Evolutionary conservation across 2,113 vertebrate genomes (phyloP), one percentile per base, ranked within the genome.

Genomic region (Zosterops lateralis): DNA sequence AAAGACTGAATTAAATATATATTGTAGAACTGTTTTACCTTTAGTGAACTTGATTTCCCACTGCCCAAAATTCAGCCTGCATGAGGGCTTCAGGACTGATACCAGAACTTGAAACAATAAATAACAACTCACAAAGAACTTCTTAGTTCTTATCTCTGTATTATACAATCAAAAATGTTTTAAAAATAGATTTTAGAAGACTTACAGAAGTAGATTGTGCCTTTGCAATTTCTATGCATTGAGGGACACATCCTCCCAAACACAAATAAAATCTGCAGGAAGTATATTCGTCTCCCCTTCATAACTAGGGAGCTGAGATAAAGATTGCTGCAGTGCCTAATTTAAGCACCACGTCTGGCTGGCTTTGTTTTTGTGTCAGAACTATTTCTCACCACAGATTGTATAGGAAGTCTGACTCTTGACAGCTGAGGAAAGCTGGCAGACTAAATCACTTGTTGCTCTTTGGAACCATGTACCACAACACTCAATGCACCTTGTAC

Each of bases 321-420:
- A 42, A 57, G 61, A 73, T 26, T 91, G 31, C n/a, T 85, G 58
- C 13, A 90, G 64, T 62, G 58, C 66, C 62, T 66, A 73, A 93
- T 76, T 93, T 90, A 79, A 91, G 85, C 74, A 79, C 25, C 58
- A 38, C 0, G 17, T 56, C 81, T 87, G 68, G 40, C 72, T 96
- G 84, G 50, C 71, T 93, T 79, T 61, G 58, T 89, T 87, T 72
- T 72, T 2, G 0, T 90, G 75, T 90, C 82, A 85, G 74, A 36
- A 85, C 82, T 91, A 38, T 53, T 91, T 96, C 89, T 85, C 92
- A 87, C 28, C 82, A 91, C 78, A 92, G 90, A 87, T 19, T 73
- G 84, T 45, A 31, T 21, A 47, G 70, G 40, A 95, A 89, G 74
- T 34, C 74, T 94, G 74, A 82, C 78, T 88, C 79, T 36, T 65